A percentile compares a stretch with the other conserved stretches of the same genome.
phyloP scores from a whole-genome alignment of 2,797 vertebrate genomes.

The Peromyscus aztecus region DNA sequence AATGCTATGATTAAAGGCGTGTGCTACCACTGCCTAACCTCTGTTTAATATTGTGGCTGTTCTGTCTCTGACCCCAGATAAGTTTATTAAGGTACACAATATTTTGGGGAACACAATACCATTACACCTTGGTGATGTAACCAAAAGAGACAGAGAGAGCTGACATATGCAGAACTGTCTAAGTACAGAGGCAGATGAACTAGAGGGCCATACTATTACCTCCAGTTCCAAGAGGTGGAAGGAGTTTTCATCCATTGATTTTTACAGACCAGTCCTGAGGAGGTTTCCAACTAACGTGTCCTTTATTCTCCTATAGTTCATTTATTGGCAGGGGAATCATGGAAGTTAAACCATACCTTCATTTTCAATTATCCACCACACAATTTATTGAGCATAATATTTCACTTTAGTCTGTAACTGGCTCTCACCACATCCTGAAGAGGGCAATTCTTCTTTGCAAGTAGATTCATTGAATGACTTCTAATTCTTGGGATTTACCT shows the following conservation, averaged over 20 bases:
- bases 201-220: neutral
- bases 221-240: neutral
- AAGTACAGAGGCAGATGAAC: neutral
- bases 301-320: neutral
- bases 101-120: too few species aligned
- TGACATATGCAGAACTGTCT: neutral
- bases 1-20: too few species aligned
- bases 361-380: neutral
- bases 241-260: neutral
- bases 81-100: too few species aligned
- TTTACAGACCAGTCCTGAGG: neutral
- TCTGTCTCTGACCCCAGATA: too few species aligned
- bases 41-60: too few species aligned
- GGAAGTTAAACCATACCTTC: neutral
- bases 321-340: neutral
- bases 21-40: too few species aligned
- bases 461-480: neutral
- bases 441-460: neutral
- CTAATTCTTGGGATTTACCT: neutral
- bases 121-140: neutral
- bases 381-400: neutral
- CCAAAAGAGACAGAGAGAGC: neutral
- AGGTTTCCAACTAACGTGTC: neutral
- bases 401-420: neutral
- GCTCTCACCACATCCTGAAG: neutral